phyloP scores from a whole-genome alignment of 2,888 invertebrate species.

The Tuta absoluta region DNA sequence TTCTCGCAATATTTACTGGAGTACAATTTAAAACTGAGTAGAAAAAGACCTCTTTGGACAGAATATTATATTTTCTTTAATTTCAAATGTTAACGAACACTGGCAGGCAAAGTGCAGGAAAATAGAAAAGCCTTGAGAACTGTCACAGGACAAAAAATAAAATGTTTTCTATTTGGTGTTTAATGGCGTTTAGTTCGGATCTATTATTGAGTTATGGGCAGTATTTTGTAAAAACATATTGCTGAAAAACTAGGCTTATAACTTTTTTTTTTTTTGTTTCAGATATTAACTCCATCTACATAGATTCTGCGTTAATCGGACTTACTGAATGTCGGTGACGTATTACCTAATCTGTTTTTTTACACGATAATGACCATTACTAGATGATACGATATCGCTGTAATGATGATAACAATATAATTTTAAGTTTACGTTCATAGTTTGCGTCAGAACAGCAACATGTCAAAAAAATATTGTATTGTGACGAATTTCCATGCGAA shows the following conservation, averaged over 20 bases:
- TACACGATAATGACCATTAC: not conserved
- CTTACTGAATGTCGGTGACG: not conserved
- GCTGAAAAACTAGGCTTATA: not conserved
- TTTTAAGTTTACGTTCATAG: too few relatives aligned
- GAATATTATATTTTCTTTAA: not conserved
- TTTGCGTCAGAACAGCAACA: constrained; percentile 9
- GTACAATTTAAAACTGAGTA: too few relatives aligned
- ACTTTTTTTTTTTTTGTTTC: not conserved
- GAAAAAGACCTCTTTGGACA: constrained; percentile 9
- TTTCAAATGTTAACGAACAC: not conserved
- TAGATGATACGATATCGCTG: not conserved
- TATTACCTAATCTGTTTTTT: not conserved
- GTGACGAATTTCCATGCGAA: not conserved
- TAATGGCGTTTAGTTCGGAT: not conserved
- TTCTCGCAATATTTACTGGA: not conserved
- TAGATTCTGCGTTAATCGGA: not conserved
- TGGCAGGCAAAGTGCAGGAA: not conserved
- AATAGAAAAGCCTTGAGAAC: not conserved
- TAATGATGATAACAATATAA: not conserved
- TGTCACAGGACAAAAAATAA: not conserved
- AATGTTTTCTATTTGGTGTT: not conserved
- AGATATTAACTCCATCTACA: not conserved
- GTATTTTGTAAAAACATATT: not conserved
- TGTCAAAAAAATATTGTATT: not conserved
- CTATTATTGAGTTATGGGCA: not conserved